Base-by-base conservation (phyloP, 2,888 invertebrate genomes). In the Meganola albula region DNA sequence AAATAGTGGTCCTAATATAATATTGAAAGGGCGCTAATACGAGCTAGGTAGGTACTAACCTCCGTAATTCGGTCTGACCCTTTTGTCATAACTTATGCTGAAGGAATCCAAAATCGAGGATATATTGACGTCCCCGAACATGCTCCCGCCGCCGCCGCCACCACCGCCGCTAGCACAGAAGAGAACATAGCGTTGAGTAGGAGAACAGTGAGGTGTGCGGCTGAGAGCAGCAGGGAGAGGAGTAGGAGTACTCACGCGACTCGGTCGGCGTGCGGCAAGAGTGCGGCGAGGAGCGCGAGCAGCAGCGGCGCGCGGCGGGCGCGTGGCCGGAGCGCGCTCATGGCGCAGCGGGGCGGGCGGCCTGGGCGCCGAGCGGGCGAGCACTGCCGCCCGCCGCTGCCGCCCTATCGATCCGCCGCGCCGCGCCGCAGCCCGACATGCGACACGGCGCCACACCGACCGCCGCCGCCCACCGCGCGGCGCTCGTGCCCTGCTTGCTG, bases 11-110 rank as follows among this genome's bases (percentile, higher is more conserved):
- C n/a, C n/a, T n/a, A n/a, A n/a, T n/a, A n/a, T n/a, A n/a, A n/a
- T n/a, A n/a, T n/a, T n/a, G n/a, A n/a, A n/a, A n/a, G n/a, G n/a
- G n/a, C n/a, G n/a, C n/a, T n/a, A n/a, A n/a, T n/a, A n/a, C n/a
- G 12, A 11, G 22, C 21, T 24, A 3, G 18, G 18, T 23, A 7
- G 20, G 12, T 38, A 63, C 72, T 64, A 47, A 96, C 96, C 95
- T 92, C 96, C 96, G 88, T 96, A 97, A 88, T 96, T 96, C 78
- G 97, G 97, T 88, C 97, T 93, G 90, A 97, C 94, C 91, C 97
- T 93, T 91, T 97, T 97, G 90, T 97, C 97, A 87, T 97, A 97
- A 87, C 94, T 95, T 86, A 93, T 92, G 86, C 95, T 95, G 89
- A 95, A 94, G 72, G 94, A 94, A 87, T 95, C 94, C 87, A 95